Percentiles rank a stretch among this genome's conserved stretches.
phyloP scores from a whole-genome alignment of 30 jellyfish, hydroid and myxozoan genomes.

The Chrysaora quinquecirrha region DNA sequence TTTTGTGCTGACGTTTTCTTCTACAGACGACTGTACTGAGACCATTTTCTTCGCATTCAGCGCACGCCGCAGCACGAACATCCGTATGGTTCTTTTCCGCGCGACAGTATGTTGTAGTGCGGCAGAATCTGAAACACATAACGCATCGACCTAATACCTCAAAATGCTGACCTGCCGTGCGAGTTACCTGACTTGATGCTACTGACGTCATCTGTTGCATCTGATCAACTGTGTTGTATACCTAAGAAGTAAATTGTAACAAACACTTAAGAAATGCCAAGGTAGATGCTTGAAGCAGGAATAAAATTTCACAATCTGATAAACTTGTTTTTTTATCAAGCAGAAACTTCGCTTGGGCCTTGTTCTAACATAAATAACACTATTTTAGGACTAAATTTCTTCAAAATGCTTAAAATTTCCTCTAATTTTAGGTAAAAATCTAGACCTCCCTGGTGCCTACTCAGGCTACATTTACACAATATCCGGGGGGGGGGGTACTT shows the following conservation, averaged over 20 bases:
- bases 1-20: conserved; percentile 89
- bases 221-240: conserved; percentile 47
- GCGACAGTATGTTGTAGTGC: conserved; percentile 98
- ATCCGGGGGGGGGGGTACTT: no score
- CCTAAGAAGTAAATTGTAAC: conserved; percentile 3
- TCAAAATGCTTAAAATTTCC: background rate
- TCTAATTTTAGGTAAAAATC: background rate
- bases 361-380: background rate
- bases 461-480: no score
- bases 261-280: background rate
- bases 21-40: conserved; percentile 97
- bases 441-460: no score
- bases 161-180: conserved; percentile 91
- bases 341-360: background rate
- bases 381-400: no score
- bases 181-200: conserved; percentile 57
- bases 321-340: background rate
- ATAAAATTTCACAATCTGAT: background rate
- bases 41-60: conserved; percentile 92
- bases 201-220: conserved; percentile 32
- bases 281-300: no score
- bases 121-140: conserved; percentile 96
- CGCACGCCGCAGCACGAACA: conserved; percentile 95
- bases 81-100: conserved; percentile 97
- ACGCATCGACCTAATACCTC: conserved; percentile 97